Percentiles rank a stretch among this genome's conserved stretches.
These are phyloP conservation scores for Stomatorhinus walkeri DNA, from an alignment of 2,797 vertebrate genomes.

Conservation along the genomic window DNA sequence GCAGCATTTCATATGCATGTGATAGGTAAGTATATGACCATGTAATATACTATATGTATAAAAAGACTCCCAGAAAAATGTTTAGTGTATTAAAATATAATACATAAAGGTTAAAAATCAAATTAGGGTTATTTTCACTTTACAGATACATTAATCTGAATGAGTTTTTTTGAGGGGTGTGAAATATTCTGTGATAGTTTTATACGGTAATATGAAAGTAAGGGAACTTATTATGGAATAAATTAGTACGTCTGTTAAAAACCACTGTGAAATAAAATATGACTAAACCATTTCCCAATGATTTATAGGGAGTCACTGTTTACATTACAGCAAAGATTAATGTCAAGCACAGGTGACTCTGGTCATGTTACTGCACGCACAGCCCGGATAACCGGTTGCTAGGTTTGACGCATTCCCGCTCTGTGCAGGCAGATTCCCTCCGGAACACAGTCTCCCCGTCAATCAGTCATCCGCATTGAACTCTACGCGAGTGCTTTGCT, in stretches of 20 bases:
- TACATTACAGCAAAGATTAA: neutral
- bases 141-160: neutral
- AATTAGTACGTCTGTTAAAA: neutral
- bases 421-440: neutral
- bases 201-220: neutral
- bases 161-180: neutral
- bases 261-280: neutral
- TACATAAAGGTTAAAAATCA: neutral
- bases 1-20: constrained; percentile 19
- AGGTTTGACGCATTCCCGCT: neutral
- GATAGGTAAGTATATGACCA: neutral
- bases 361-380: neutral
- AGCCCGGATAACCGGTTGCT: neutral
- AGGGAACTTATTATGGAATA: neutral
- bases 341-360: neutral
- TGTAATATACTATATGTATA: neutral
- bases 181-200: neutral
- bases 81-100: neutral
- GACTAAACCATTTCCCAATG: neutral
- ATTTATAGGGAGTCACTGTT: neutral
- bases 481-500: neutral
- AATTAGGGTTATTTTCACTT: neutral
- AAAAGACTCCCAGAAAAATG: neutral
- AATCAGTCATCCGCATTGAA: neutral
- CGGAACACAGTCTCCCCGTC: neutral